These are phyloP conservation scores for Campaea margaritaria DNA, from an alignment of 2,888 invertebrate genomes.

Conservation along the genomic window DNA sequence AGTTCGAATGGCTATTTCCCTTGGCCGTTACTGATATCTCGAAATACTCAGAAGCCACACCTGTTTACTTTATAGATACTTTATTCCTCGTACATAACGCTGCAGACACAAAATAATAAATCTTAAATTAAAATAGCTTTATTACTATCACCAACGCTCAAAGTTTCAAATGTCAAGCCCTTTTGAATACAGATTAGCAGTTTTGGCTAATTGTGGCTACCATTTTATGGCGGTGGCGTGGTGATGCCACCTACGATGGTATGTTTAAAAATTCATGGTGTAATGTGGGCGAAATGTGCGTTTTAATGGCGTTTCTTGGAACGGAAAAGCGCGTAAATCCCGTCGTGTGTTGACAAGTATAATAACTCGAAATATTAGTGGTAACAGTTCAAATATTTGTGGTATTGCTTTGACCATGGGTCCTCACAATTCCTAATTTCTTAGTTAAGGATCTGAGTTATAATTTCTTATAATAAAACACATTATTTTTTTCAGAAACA, in stretches of 20 bases:
- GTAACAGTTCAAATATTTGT: too few relatives aligned
- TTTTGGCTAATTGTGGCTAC: constrained; percentile 24
- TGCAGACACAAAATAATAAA: constrained; percentile 4
- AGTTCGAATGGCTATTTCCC: constrained; percentile 22
- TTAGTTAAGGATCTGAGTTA: too few relatives aligned
- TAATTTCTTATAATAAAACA: too few relatives aligned
- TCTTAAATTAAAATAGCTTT: constrained; percentile 13
- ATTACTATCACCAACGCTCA: constrained; percentile 13
- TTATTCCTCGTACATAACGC: not conserved
- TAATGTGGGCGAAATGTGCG: constrained; percentile 18
- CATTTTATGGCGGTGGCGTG: constrained; percentile 16
- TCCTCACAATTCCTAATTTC: too few relatives aligned
- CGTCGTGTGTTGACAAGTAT: not conserved
- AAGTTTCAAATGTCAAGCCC: constrained; percentile 15
- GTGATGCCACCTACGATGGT: constrained; percentile 28
- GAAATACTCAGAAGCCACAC: constrained; percentile 20
- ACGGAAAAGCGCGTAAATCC: constrained; percentile 10
- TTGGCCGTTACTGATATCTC: constrained; percentile 26
- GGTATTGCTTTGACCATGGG: too few relatives aligned
- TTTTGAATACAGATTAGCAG: constrained; percentile 15
- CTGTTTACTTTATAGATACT: constrained; percentile 6
- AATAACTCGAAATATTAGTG: too few relatives aligned
- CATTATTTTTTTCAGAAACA: not conserved
- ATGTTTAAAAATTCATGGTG: constrained; percentile 22
- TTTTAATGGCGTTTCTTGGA: constrained; percentile 27